phyloP scores from a whole-genome alignment of 1,140 invertebrate genomes.

The Drosophila seguyi region DNA sequence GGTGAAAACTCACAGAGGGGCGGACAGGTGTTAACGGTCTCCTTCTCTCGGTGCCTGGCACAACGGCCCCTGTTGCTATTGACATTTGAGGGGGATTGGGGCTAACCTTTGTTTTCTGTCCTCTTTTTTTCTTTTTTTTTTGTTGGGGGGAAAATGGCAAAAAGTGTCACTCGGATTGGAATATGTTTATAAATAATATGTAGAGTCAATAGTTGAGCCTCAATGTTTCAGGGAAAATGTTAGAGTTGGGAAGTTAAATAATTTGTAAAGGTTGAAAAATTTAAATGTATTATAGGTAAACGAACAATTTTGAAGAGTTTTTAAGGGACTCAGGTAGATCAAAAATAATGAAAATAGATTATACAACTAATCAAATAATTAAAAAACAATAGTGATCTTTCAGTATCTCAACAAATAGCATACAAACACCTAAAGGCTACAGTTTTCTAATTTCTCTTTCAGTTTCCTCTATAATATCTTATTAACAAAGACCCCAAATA shows the following conservation, averaged over 20 bases:
- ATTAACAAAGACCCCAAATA: neutral
- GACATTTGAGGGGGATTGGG: conserved; percentile 8
- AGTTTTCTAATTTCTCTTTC: neutral
- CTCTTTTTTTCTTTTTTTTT: neutral
- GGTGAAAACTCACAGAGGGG: conserved; percentile 11
- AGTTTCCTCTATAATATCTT: neutral
- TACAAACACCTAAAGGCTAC: neutral
- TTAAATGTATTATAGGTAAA: too few relatives aligned
- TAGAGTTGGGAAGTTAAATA: neutral
- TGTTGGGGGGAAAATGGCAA: conserved; percentile 1
- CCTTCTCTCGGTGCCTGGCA: conserved; percentile 26
- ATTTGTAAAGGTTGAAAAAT: too few relatives aligned
- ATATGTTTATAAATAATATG: conserved; percentile 28
- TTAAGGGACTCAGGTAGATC: too few relatives aligned
- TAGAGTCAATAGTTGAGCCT: conserved; percentile 16
- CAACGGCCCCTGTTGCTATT: conserved; percentile 32
- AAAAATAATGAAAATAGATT: too few relatives aligned
- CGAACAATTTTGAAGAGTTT: too few relatives aligned
- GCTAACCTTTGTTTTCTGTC: conserved; percentile 26
- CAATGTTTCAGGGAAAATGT: neutral
- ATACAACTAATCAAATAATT: too few relatives aligned
- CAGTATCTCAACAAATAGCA: neutral
- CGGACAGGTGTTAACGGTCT: conserved; percentile 32
- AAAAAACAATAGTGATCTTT: neutral
- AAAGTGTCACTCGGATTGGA: conserved; percentile 28